A percentile compares a stretch with the other conserved stretches of the same genome.
Evolutionary conservation across 2,888 invertebrate genomes (phyloP).

Genomic region (Andrena trimmerana): DNA sequence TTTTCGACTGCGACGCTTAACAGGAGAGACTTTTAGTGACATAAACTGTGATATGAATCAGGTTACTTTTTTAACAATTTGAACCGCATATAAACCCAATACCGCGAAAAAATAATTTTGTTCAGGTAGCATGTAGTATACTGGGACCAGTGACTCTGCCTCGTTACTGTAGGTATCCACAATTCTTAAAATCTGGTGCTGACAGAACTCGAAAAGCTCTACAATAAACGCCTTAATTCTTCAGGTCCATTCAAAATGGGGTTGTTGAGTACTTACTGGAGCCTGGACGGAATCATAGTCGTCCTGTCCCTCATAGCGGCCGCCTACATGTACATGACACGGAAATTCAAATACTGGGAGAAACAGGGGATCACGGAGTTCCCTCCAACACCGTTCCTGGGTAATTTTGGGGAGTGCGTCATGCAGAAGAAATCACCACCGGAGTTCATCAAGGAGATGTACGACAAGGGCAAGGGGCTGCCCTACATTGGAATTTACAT

Average conservation of each 20-base stretch:
- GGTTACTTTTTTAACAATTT: too few relatives aligned
- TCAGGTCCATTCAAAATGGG: slow-evolving; percentile 67
- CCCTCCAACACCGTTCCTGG: slow-evolving; percentile 83
- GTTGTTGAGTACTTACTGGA: slow-evolving; percentile 71
- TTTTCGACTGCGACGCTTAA: too few relatives aligned
- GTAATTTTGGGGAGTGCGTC: slow-evolving; percentile 83
- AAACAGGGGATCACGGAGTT: slow-evolving; percentile 83
- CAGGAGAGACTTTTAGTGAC: too few relatives aligned
- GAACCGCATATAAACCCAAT: too few relatives aligned
- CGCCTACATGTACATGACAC: slow-evolving; percentile 75
- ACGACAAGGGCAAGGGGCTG: slow-evolving; percentile 77
- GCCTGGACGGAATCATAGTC: slow-evolving; percentile 70
- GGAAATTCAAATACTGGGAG: slow-evolving; percentile 80
- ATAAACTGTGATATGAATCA: too few relatives aligned
- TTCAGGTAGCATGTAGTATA: too few relatives aligned
- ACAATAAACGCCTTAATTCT: neutral
- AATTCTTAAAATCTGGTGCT: too few relatives aligned
- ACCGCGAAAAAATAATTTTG: too few relatives aligned
- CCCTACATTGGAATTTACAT: slow-evolving; percentile 83
- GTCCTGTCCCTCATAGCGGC: slow-evolving; percentile 48
- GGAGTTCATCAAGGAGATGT: slow-evolving; percentile 81
- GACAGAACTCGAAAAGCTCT: neutral
- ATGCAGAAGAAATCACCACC: slow-evolving; percentile 77
- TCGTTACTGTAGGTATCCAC: neutral
- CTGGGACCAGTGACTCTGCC: too few relatives aligned